phyloP scores from a whole-genome alignment of 2,888 invertebrate species.

The Hypercompe scribonia region DNA sequence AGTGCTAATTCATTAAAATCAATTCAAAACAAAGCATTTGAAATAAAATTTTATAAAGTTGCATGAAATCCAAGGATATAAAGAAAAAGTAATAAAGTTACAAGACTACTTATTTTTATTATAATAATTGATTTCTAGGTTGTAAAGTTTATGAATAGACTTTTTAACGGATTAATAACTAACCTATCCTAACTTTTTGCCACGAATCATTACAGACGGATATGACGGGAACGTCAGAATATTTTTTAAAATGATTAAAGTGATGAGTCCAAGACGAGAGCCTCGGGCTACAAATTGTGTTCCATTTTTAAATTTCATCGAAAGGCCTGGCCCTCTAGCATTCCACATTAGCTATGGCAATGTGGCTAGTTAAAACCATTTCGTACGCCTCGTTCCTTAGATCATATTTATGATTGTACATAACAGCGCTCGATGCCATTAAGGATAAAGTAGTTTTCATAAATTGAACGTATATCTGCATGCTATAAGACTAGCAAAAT shows the following conservation, averaged over 20 bases:
- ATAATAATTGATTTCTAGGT: background rate
- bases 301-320: constrained; percentile 16
- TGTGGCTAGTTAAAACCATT: constrained; percentile 36
- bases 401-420: constrained; percentile 23
- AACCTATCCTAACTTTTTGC: background rate
- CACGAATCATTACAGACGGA: background rate
- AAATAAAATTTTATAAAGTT: background rate
- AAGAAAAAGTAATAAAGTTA: background rate
- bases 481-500: background rate
- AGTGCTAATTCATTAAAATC: background rate
- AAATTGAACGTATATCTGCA: background rate
- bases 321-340: constrained; percentile 21
- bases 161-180: background rate
- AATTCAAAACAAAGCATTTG: background rate
- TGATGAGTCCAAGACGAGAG: background rate
- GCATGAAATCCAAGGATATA: background rate
- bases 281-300: constrained; percentile 10
- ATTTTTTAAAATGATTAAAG: background rate
- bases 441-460: constrained; percentile 1
- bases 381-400: constrained; percentile 26
- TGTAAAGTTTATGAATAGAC: background rate
- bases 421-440: constrained; percentile 1
- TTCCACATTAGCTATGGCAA: constrained; percentile 39
- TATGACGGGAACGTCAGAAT: background rate
- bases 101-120: background rate